Evolutionary conservation across 2,888 invertebrate species (phyloP), one percentile per base, ranked within the genome.

Genomic region (Diadromus collaris): DNA sequence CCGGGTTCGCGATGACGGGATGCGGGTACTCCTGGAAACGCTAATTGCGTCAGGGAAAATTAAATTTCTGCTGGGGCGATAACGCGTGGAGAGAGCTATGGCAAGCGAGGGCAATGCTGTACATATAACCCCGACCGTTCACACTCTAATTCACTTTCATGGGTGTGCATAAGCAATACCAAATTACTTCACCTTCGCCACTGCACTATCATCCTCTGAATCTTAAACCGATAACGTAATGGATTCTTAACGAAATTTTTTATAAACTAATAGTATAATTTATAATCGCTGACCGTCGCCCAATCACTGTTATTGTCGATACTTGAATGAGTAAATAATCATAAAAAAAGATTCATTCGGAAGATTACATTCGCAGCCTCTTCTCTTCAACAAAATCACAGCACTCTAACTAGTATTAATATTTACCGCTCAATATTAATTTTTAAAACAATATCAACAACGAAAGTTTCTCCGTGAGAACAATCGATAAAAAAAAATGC

Each of bases 21-120:
- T 74, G 67, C 73, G 64, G 72, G 63, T 73, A 63, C 72, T 73
- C 44, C 76, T 69, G 73, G 73, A 76, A 70, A 69, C 76, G 79
- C 73, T 79, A 76, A 79, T 79, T 79, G 76, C 79, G 76, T 79
- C 79, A 76, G 70, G 65, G 79, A 73, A 79, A 79, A 79, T 79
- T 76, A 76, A 79, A 76, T 79, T 76, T 79, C 76, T 61, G 65
- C 60, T 61, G 70, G 44, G 76, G 65, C 67, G 79, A 79, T 79
- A 79, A 76, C 79, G 76, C 61, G 75, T 38, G 44, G 61, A 44
- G 60, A 24, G 64, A 65, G 41, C 32, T 13, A 56, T 27, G 56
- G 56, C 27, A 56, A 56, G 56, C 56, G 34, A 27, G 69, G 41
- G 63, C 56, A 56, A 54, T 27, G 41, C 24, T 24, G 48, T 69